Evolutionary conservation across 2,113 vertebrate genomes (phyloP), one percentile per base, ranked within the genome.

Genomic region (Geococcyx californianus): DNA sequence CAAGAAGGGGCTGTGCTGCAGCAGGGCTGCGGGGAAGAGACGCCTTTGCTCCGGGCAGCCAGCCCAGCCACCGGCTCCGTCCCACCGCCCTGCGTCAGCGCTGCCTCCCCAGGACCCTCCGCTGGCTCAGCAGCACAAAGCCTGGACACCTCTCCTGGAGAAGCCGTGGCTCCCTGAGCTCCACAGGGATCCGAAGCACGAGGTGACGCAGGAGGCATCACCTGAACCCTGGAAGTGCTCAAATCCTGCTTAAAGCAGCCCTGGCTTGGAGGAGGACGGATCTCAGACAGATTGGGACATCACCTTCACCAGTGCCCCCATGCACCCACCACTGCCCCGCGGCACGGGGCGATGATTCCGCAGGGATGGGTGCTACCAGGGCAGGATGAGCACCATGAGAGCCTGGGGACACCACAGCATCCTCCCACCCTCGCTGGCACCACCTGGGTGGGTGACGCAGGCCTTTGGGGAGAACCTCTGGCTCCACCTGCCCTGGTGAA

Each of bases 291-390:
- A 78, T 24, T 1, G 0, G 49, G 68, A 42, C 1, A 2, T 10
- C 3, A 6, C 52, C 67, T 17, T 42, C 2, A 6, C 29, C 0
- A 0, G 77, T n/a, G 18, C 20, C 13, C 13, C 28, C 0, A 0
- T 2, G 34, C n/a, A 6, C 34, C 1, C 0, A 0, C 36, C 1
- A 0, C 51, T n/a, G 89, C 40, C 64, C 64, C 2, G 5, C 1
- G 1, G 60, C 38, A 47, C 2, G 0, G 14, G 56, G 52, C 34
- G 58, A 83, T 3, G 38, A 73, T 5, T 64, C 86, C 3, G 1
- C 26, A 8, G 68, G 40, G 28, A 49, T 1, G 6, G 59, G 25
- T 16, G 45, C 24, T 66, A 42, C 66, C 10, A 1, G 54, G 47
- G 44, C 62, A 4, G 79, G 51, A 62, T 2, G 47, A 81, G 82